These are phyloP conservation scores for Perca flavescens DNA, from an alignment of 2,113 vertebrate genomes.

Conservation along the genomic window DNA sequence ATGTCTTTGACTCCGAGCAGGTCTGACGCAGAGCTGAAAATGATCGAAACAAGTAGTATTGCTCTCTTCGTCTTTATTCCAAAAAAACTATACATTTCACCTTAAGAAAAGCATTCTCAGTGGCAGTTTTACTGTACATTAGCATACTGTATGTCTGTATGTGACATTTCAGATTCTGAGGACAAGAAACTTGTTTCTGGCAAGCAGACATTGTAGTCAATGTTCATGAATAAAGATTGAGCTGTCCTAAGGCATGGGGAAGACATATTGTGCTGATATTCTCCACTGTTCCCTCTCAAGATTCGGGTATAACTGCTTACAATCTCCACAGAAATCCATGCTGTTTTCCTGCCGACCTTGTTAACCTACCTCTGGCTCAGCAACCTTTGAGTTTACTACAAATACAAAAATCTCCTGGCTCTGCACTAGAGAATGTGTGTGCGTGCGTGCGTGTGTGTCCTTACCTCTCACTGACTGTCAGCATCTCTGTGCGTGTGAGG, in stretches of 20 bases:
- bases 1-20: neutral
- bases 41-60: neutral
- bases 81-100: neutral
- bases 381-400: constrained; percentile 19
- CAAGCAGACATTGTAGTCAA: constrained; percentile 12
- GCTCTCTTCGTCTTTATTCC: neutral
- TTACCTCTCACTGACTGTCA: constrained; percentile 24
- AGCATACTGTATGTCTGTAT: constrained; percentile 1
- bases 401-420: constrained; percentile 35
- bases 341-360: constrained; percentile 38
- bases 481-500: constrained; percentile 23
- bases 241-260: constrained; percentile 8
- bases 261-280: constrained; percentile 25
- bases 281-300: neutral
- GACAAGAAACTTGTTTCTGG: constrained; percentile 25
- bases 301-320: constrained; percentile 14
- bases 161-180: constrained; percentile 22
- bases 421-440: constrained; percentile 6
- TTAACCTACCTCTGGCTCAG: constrained; percentile 32
- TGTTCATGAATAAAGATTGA: constrained; percentile 47
- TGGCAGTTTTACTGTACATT: constrained; percentile 4
- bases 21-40: neutral
- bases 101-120: neutral
- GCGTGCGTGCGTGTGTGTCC: constrained; percentile 6
- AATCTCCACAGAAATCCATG: constrained; percentile 17